Conservation (phyloP, 1,140 invertebrate species). For the Adoxophyes honmai region DNA sequence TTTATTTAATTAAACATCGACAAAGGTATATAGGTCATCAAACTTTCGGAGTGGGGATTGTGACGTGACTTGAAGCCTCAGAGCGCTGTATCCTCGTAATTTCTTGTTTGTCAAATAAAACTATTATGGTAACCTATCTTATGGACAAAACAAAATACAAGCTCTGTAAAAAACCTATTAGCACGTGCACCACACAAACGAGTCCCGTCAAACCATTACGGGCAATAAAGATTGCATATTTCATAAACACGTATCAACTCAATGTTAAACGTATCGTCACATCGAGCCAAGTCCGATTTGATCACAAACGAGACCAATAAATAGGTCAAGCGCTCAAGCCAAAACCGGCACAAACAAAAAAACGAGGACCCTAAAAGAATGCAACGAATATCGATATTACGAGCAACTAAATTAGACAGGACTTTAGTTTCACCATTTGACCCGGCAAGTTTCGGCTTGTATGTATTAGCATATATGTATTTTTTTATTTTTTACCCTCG, state of each 20-base stretch:
- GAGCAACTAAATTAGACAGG: conserved; percentile 2
- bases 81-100: too few relatives aligned
- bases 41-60: too few relatives aligned
- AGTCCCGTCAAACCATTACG: neutral
- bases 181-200: neutral
- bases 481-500: conserved; percentile 21
- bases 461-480: neutral
- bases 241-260: neutral
- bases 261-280: neutral
- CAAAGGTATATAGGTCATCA: too few relatives aligned
- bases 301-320: neutral
- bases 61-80: too few relatives aligned
- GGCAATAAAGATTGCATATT: neutral
- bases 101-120: too few relatives aligned
- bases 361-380: neutral
- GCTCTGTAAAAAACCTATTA: neutral
- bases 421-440: neutral
- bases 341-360: neutral
- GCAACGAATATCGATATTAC: neutral
- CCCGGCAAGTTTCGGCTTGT: conserved; percentile 4
- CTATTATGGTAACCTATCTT: too few relatives aligned
- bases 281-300: neutral
- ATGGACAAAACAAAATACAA: neutral
- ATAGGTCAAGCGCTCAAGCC: neutral
- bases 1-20: too few relatives aligned